phyloP scores from a whole-genome alignment of 2,888 invertebrate genomes.

The Chaetoderma sp. region DNA sequence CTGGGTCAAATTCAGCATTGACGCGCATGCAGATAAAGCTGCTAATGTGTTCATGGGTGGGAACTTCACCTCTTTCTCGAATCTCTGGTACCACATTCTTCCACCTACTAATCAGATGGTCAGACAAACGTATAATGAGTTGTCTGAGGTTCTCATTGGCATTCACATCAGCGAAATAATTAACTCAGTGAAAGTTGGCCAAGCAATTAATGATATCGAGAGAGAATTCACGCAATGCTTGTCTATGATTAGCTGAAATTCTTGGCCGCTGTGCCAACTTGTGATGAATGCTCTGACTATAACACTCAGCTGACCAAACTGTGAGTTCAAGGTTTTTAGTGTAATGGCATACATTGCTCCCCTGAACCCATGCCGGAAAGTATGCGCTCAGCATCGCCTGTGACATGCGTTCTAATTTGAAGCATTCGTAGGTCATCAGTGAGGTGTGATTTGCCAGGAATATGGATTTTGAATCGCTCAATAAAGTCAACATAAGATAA shows the following conservation, averaged over 20 bases:
- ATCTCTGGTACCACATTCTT: not conserved
- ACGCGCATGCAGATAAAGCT: slow-evolving; percentile 9
- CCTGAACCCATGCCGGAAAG: slow-evolving; percentile 12
- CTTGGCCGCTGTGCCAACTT: slow-evolving; percentile 5
- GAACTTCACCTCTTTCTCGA: slow-evolving; percentile 6
- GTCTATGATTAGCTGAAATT: not conserved
- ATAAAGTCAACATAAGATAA: slow-evolving; percentile 16
- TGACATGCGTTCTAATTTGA: slow-evolving; percentile 4
- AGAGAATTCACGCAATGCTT: slow-evolving; percentile 7
- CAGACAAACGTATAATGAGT: slow-evolving; percentile 6
- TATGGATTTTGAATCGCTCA: slow-evolving; percentile 18
- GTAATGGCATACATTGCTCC: slow-evolving; percentile 13
- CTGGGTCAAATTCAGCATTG: slow-evolving; percentile 17
- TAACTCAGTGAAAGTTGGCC: not conserved
- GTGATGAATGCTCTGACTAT: slow-evolving; percentile 4
- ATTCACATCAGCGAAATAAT: not conserved
- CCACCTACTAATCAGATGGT: slow-evolving; percentile 11
- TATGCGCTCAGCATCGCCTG: slow-evolving; percentile 5
- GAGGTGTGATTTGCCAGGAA: slow-evolving; percentile 9
- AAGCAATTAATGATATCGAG: slow-evolving; percentile 11
- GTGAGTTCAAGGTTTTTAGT: slow-evolving; percentile 7
- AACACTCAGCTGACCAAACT: slow-evolving; percentile 7
- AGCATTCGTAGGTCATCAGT: slow-evolving; percentile 18
- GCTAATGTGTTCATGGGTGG: slow-evolving; percentile 1
- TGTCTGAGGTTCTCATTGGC: not conserved